Evolutionary conservation across 2,888 invertebrate genomes (phyloP), one percentile per base, ranked within the genome.

Genomic region (Deilephila porcellus): DNA sequence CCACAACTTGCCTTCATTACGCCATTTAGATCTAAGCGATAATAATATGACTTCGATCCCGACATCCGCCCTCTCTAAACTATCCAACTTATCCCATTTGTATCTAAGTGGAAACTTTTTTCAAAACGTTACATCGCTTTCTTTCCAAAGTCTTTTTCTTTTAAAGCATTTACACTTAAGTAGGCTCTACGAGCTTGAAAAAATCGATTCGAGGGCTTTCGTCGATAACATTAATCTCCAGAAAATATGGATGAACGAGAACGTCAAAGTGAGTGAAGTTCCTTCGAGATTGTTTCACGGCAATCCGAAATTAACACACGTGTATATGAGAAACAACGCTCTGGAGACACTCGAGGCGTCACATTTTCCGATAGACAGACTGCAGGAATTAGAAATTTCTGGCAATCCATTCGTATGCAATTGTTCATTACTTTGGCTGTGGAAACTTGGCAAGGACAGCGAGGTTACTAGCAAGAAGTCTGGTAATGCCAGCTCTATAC

Each of bases 361-460:
- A 45, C 97, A 97, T 88, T 97, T 98, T 84, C 98, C 98, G 52
- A 95, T 98, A 82, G 98, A 98, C 86, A 96, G 97, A 81, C 92
- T 98, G 80, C 95, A 96, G 85, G 96, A 96, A 75, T 93, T 98
- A 53, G 96, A 97, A 79, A 95, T 98, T 72, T 97, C 97, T 53
- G 97, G 97, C 52, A 98, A 98, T 92, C 98, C 98, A 0, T 95
- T 98, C 77, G 95, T 96, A 76, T 98, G 98, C 91, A 98, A 98
- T 90, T 98, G 98, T 87, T 98, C 98, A 71, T 92, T 98, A 75
- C 95, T 97, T 76, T 98, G 98, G 98, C 93, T 98, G 63, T 98
- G 98, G 97, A 97, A 97, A 85, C 94, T 98, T 67, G 92, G 91
- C 34, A 89, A 88, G 77, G 93, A 93, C 75, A 93, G 92, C 82